Base-by-base conservation (phyloP, 2,888 invertebrate genomes). In the Branchipolynoe longqiensis region DNA sequence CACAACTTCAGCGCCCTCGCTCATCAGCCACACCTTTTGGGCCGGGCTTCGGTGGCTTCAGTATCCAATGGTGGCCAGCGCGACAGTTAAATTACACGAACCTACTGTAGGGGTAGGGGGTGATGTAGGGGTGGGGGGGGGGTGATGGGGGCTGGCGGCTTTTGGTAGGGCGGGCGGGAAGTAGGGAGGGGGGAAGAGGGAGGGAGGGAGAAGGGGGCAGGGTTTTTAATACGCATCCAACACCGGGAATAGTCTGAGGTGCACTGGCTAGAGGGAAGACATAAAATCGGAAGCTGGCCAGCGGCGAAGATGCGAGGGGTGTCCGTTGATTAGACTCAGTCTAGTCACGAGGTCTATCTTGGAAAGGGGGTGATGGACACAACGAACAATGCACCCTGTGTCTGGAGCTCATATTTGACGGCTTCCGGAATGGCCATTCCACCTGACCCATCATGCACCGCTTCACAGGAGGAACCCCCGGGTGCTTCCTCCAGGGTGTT, bases 11-110 rank as follows among this genome's bases (percentile, higher is more conserved):
- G n/a, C n/a, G n/a, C n/a, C n/a, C n/a, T n/a, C n/a, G n/a, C n/a
- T n/a, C n/a, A n/a, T n/a, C n/a, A n/a, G n/a, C n/a, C n/a, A n/a
- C n/a, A n/a, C n/a, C 62, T 69, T 69, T 38, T 69, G 69, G 62
- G 8, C 25, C 38, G 6, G 36, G 69, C 38, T 38, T 69, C 62
- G 14, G n/a, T 25, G 14, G n/a, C 69, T 36, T n/a, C 0, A n/a
- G 1, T n/a, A 38, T 14, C 69, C 69, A 69, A 69, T 69, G 69
- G 25, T 36, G 69, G 38, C 22, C 38, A 33, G 38, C 36, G 33
- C 69, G 14, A 0, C 36, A 69, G 36, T 38, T 69, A 36, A 69
- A 69, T 69, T 69, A 18, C 69, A 69, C 36, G 31, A 62, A 62
- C 62, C 18, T 48, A 12, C 48, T 18, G 8, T 25, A 3, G 31